A percentile compares a stretch with the other conserved stretches of the same genome.
phyloP scores from a whole-genome alignment of 2,113 vertebrate genomes.

The Perccottus glenii region DNA sequence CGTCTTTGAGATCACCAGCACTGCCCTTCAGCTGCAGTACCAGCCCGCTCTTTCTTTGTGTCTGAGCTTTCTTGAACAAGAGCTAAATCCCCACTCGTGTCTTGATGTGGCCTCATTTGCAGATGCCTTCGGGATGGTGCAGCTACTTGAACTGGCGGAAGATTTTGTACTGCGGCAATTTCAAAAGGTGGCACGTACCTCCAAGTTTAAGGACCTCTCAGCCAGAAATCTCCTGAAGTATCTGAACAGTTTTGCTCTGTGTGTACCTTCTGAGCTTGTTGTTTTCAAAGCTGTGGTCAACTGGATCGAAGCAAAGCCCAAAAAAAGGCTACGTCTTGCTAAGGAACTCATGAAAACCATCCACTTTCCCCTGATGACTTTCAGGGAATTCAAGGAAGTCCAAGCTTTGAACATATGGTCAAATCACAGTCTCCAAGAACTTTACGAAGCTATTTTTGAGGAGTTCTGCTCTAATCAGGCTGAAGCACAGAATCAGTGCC shows the following conservation, averaged over 20 bases:
- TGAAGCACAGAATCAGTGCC: constrained; percentile 59
- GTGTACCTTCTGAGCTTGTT: constrained; percentile 84
- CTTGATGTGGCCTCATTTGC: constrained; percentile 59
- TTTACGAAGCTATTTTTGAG: constrained; percentile 60
- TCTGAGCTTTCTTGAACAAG: constrained; percentile 78
- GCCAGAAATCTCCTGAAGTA: constrained; percentile 78
- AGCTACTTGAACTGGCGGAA: constrained; percentile 25
- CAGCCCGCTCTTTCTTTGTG: constrained; percentile 84
- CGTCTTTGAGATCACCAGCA: constrained; percentile 82
- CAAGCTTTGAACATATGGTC: constrained; percentile 68
- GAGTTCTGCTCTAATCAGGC: constrained; percentile 57
- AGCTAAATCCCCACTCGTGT: constrained; percentile 81
- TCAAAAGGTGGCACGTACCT: constrained; percentile 79
- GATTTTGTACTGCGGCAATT: constrained; percentile 85
- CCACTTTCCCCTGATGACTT: constrained; percentile 88
- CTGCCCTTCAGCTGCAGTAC: constrained; percentile 86
- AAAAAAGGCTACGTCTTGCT: constrained; percentile 66
- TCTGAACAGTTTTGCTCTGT: constrained; percentile 81
- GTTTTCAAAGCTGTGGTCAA: constrained; percentile 83
- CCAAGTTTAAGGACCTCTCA: constrained; percentile 84
- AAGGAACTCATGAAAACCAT: constrained; percentile 81
- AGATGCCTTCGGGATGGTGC: not conserved
- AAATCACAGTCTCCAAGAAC: constrained; percentile 22
- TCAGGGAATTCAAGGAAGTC: constrained; percentile 84
- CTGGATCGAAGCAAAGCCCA: constrained; percentile 84